phyloP scores from a whole-genome alignment of 2,888 invertebrate species.

The Tiphia femorata region DNA sequence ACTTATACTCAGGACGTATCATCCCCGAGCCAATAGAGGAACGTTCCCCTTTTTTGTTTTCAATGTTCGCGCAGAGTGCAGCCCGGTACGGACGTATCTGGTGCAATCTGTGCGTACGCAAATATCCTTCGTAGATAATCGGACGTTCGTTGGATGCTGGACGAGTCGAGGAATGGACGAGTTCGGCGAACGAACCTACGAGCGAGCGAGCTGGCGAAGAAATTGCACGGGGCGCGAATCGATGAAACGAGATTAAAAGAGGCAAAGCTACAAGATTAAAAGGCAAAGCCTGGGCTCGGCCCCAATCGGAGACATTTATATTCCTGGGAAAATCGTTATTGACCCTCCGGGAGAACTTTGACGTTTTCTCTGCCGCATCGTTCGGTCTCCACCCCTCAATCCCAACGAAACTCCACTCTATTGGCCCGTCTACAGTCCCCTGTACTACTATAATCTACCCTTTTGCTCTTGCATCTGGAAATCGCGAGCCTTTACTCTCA shows the following conservation, averaged over 20 bases:
- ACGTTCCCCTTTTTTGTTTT: too few species aligned
- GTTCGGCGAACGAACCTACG: slow-evolving; percentile 20
- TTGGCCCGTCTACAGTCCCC: slow-evolving; percentile 16
- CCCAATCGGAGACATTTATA: slow-evolving; percentile 53
- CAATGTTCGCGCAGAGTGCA: too few species aligned
- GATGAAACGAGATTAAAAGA: slow-evolving; percentile 57
- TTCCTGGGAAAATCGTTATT: slow-evolving; percentile 51
- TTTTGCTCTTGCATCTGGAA: too few species aligned
- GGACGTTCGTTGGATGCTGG: neutral
- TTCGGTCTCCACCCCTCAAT: neutral
- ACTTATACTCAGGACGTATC: too few species aligned
- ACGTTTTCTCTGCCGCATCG: slow-evolving; percentile 18
- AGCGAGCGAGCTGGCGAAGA: slow-evolving; percentile 41
- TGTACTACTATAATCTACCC: slow-evolving; percentile 1
- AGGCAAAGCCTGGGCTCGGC: slow-evolving; percentile 49
- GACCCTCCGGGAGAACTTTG: slow-evolving; percentile 40
- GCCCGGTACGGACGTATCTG: too few species aligned
- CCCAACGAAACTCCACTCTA: neutral
- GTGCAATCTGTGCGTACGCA: too few species aligned
- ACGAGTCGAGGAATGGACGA: neutral
- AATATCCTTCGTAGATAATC: neutral
- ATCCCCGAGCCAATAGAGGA: too few species aligned
- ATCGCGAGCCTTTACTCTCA: too few species aligned
- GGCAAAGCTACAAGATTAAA: slow-evolving; percentile 57
- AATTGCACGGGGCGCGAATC: slow-evolving; percentile 48